These are phyloP conservation scores for Plebejus anna DNA, from an alignment of 2,888 invertebrate genomes.

Conservation along the genomic window DNA sequence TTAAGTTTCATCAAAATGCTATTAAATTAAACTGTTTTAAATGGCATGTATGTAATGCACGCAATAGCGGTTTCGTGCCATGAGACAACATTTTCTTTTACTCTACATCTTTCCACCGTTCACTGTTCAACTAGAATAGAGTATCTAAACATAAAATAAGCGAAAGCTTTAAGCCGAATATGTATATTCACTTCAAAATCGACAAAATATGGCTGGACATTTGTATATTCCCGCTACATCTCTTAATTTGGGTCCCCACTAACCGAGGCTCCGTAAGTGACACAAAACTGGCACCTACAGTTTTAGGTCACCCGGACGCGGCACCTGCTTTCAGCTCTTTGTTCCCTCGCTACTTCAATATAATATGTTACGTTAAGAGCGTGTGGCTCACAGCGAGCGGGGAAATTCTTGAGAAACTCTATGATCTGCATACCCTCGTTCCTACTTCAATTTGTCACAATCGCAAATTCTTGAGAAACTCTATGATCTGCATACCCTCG, in stretches of 20 bases:
- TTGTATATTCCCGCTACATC: slow-evolving; percentile 26
- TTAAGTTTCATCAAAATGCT: no score
- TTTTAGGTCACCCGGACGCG: slow-evolving; percentile 69
- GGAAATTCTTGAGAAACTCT: slow-evolving; percentile 15
- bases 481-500: no score
- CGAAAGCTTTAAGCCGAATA: not conserved
- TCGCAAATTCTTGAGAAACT: no score
- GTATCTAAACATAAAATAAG: not conserved
- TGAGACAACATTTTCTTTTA: no score
- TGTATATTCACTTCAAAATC: not conserved
- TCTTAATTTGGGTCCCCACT: slow-evolving; percentile 26
- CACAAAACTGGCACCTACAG: slow-evolving; percentile 61
- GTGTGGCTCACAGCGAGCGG: slow-evolving; percentile 10
- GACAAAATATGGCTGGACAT: no score
- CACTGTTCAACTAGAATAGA: no score
- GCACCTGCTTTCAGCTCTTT: slow-evolving; percentile 48
- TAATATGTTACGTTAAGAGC: slow-evolving; percentile 33
- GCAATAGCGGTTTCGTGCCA: no score
- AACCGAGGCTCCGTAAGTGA: slow-evolving; percentile 35
- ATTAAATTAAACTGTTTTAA: no score
- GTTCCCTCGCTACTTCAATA: slow-evolving; percentile 42
- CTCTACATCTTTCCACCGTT: no score
- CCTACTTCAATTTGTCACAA: no score
- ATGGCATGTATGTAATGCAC: no score
- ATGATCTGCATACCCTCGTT: no score